Conservation (phyloP, 2,797 vertebrate genomes). For the Cygnus olor region DNA sequence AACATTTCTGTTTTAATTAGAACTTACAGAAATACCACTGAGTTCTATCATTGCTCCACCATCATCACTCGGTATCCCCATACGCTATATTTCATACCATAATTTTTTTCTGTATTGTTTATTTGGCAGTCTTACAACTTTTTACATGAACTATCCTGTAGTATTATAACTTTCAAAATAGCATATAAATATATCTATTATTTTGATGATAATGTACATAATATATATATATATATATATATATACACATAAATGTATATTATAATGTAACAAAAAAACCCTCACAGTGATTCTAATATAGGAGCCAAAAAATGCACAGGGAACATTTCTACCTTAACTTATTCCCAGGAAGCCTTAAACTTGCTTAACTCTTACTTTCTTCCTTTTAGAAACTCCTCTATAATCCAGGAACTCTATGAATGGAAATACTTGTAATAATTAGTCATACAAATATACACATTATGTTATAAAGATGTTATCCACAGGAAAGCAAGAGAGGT, state of each 20-base stretch:
- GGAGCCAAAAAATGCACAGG: neutral
- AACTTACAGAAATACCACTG: conserved; percentile 32
- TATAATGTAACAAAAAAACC: neutral
- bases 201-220: neutral
- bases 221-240: no score
- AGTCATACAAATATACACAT: neutral
- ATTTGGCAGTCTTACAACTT: neutral
- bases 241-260: neutral
- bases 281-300: neutral
- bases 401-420: neutral
- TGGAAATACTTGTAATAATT: neutral
- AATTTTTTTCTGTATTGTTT: neutral
- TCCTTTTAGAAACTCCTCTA: neutral
- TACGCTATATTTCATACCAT: conserved; percentile 9
- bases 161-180: neutral
- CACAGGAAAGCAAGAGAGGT: conserved; percentile 17
- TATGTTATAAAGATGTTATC: neutral
- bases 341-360: neutral
- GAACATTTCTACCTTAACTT: neutral
- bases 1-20: conserved; percentile 56
- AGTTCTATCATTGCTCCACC: conserved; percentile 53
- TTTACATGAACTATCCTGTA: neutral
- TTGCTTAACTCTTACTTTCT: neutral
- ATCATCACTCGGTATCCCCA: conserved; percentile 13
- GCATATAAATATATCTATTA: neutral